phyloP scores from a whole-genome alignment of 2,113 vertebrate genomes.

The Poecilia latipinna region DNA sequence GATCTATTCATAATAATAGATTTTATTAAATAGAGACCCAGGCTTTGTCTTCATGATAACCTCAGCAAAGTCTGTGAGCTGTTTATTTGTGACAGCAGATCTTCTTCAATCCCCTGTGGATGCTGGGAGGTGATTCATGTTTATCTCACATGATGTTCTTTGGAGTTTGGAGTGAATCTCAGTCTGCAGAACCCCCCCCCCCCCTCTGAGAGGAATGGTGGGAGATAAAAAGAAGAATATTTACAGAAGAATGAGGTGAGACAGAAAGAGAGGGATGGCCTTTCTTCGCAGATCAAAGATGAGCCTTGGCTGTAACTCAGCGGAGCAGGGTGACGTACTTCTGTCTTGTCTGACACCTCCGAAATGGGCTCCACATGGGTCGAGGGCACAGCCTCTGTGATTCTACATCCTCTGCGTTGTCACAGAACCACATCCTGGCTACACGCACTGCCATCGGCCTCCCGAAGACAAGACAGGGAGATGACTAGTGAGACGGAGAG shows the following conservation, averaged over 20 bases:
- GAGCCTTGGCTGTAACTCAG: constrained; percentile 71
- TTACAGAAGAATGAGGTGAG: constrained; percentile 29
- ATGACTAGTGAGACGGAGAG: constrained; percentile 27
- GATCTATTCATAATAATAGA: neutral
- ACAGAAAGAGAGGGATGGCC: constrained; percentile 39
- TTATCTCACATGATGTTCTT: constrained; percentile 7
- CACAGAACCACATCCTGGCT: constrained; percentile 48
- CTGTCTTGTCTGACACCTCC: constrained; percentile 76
- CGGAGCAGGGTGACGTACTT: constrained; percentile 63
- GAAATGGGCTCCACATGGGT: constrained; percentile 78
- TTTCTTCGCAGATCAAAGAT: constrained; percentile 78
- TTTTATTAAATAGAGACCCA: neutral
- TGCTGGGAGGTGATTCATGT: constrained; percentile 27
- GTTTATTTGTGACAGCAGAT: neutral
- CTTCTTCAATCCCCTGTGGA: neutral
- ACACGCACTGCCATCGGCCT: constrained; percentile 18
- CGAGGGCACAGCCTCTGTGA: constrained; percentile 53
- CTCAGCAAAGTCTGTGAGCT: neutral
- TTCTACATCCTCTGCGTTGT: constrained; percentile 55
- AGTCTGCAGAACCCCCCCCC: constrained; percentile 5
- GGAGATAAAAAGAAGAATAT: constrained; percentile 10
- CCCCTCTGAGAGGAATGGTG: constrained; percentile 14
- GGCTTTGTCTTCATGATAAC: neutral
- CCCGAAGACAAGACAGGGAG: constrained; percentile 29
- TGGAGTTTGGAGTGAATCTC: constrained; percentile 19